Conservation (phyloP, 2,888 invertebrate species). For the Macrophya annulata region DNA sequence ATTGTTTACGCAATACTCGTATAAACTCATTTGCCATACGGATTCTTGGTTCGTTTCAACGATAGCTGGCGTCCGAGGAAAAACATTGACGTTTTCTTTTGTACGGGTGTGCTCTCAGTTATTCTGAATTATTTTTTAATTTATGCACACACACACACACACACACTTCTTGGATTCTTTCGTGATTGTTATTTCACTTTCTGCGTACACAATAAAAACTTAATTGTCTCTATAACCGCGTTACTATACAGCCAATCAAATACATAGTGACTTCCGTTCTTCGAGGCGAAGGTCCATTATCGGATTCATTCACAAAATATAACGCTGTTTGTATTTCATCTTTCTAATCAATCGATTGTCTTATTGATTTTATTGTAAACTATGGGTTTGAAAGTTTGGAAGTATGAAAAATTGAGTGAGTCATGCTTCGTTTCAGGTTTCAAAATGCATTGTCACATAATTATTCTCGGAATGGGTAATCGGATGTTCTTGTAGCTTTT, state of each 20-base stretch:
- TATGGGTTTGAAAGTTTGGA: no score
- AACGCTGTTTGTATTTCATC: neutral
- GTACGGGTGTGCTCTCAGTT: neutral
- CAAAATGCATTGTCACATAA: no score
- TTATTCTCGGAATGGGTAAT: neutral
- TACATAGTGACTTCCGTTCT: conserved; percentile 10
- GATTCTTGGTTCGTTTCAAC: neutral
- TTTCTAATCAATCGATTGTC: neutral
- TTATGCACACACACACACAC: neutral
- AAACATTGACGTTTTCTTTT: neutral
- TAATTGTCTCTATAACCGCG: neutral
- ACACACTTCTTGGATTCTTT: no score
- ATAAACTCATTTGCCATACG: neutral
- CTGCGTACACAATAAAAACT: neutral
- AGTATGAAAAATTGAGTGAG: no score
- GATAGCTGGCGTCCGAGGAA: neutral
- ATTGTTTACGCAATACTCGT: neutral
- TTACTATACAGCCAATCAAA: neutral
- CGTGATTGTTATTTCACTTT: neutral
- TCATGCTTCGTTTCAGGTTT: no score
- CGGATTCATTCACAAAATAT: neutral
- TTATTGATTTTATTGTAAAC: neutral
- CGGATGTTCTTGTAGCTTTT: neutral
- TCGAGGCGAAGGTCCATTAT: neutral
- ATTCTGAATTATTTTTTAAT: neutral